Base-by-base conservation (phyloP, 2,888 invertebrate genomes). In the Noctuana brunneofusca region DNA sequence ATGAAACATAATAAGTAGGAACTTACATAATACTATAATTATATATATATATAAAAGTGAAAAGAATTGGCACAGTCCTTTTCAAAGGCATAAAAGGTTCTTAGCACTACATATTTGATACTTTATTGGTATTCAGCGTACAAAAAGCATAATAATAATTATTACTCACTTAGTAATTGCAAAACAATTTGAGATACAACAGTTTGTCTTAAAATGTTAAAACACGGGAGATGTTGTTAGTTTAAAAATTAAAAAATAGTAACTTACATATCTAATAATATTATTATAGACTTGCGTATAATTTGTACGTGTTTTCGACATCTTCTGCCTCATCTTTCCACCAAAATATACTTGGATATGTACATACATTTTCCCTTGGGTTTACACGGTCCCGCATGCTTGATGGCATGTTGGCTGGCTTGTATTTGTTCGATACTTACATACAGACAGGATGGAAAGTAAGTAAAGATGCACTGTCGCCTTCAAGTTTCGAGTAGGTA, bases 251-350 rank as follows among this genome's bases (percentile, higher is more conserved):
- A 59, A 59, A 58, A 53, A 52, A n/a, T 1, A 1, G 4, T 35
- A 30, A 1, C 3, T 30, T 4, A 35, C 4, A 8, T 32, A 11
- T 4, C n/a, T n/a, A 52, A 50, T 50, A 30, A 52, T 20, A 46
- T 9, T 49, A 24, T 49, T 49, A 49, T 20, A 53, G 32, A 52
- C 22, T 58, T 59, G 58, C 52, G 58, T 59, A 59, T 50, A 59
- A 53, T 59, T 59, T 59, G 59, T 59, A 59, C 59, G 58, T 50
- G 16, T 8, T 58, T n/a, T 43, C 30, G 58, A 20, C 52, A 52
- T n/a, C 38, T 38, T 38, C 5, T n/a, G 5, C 32, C 4, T 5
- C 18, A n/a, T 16, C 6, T 49, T n/a, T n/a, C n/a, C n/a, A 38
- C 38, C 16, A 35, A 41, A 56, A 56, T 46, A 56, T 41, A 58